phyloP scores from a whole-genome alignment of 1,140 invertebrate species.

The Brachionus sp. region DNA sequence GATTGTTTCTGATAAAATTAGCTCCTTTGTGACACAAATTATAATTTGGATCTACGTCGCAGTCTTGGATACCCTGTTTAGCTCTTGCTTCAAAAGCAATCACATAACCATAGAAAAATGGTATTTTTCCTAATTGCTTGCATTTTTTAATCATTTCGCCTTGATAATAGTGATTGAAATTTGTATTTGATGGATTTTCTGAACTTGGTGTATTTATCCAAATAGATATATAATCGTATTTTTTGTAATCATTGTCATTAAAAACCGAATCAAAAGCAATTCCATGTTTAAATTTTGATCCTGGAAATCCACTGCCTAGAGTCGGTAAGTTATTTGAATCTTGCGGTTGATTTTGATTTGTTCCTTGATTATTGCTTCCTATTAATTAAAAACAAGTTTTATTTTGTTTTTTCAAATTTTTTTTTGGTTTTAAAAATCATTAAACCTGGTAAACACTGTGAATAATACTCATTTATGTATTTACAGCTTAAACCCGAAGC shows the following conservation, averaged over 20 bases:
- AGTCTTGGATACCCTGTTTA: neutral
- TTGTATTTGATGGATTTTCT: neutral
- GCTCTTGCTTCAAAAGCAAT: slow-evolving; percentile 34
- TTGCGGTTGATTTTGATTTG: neutral
- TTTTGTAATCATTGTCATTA: neutral
- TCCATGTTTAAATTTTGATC: neutral
- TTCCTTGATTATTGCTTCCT: neutral
- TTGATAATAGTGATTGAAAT: slow-evolving; percentile 6
- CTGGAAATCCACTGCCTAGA: neutral
- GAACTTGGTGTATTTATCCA: neutral
- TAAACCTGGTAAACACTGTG: no score
- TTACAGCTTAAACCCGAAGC: no score
- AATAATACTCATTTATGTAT: no score
- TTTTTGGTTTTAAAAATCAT: no score
- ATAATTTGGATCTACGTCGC: neutral
- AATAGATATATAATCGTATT: neutral
- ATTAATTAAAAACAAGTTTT: no score
- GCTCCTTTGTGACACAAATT: slow-evolving; percentile 12
- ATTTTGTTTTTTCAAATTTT: no score
- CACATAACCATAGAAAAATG: neutral
- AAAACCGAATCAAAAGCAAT: neutral
- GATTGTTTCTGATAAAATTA: neutral
- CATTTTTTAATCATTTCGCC: slow-evolving; percentile 6
- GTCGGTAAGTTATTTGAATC: neutral
- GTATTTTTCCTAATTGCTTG: neutral